Percentiles rank a stretch among this genome's conserved stretches.
These are phyloP conservation scores for Lymantria monacha DNA, from an alignment of 2,888 invertebrate genomes.

Conservation along the genomic window DNA sequence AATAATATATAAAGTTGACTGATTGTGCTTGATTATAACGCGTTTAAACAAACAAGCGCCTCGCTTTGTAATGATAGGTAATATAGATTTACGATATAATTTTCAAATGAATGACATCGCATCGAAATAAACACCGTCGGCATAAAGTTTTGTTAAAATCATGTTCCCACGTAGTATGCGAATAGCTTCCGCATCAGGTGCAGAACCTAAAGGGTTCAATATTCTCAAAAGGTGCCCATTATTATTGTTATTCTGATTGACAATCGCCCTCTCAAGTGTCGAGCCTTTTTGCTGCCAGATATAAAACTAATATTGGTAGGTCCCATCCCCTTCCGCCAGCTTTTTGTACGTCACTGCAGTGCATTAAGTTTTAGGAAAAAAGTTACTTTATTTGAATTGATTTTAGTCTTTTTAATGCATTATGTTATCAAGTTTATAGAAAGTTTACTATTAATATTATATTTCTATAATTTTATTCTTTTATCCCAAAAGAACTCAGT, in stretches of 20 bases:
- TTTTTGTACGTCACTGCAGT: slow-evolving; percentile 67
- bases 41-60: too few species aligned
- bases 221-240: slow-evolving; percentile 69
- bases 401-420: slow-evolving; percentile 46
- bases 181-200: slow-evolving; percentile 80
- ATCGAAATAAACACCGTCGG: too few species aligned
- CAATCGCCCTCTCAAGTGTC: slow-evolving; percentile 73
- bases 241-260: slow-evolving; percentile 75
- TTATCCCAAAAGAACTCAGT: too few species aligned
- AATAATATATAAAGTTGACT: too few species aligned
- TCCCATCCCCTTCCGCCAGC: slow-evolving; percentile 79
- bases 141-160: slow-evolving; percentile 22
- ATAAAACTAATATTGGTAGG: slow-evolving; percentile 82
- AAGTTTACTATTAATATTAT: background rate
- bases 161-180: slow-evolving; percentile 71
- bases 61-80: too few species aligned
- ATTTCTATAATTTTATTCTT: background rate
- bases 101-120: too few species aligned
- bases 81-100: too few species aligned
- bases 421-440: slow-evolving; percentile 44
- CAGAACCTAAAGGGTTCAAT: slow-evolving; percentile 69
- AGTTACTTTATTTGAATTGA: slow-evolving; percentile 67
- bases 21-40: too few species aligned
- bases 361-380: slow-evolving; percentile 59
- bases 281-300: slow-evolving; percentile 70